phyloP scores from a whole-genome alignment of 1,140 invertebrate genomes.

The Hylyphantes graminicola region DNA sequence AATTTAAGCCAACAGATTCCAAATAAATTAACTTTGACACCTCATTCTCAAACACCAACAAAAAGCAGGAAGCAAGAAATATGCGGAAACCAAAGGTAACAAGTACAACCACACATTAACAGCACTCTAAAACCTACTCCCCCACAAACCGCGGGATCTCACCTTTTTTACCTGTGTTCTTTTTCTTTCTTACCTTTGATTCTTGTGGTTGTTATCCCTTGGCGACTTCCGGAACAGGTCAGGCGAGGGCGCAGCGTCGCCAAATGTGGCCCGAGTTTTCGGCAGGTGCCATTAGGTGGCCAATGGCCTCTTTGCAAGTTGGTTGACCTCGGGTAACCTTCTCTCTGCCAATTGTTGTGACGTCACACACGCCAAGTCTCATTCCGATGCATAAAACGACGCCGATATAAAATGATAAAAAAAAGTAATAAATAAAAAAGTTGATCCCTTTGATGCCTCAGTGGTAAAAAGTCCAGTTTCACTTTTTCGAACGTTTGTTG shows the following conservation, averaged over 20 bases:
- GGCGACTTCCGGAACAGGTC: not conserved
- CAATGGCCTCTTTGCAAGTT: slow-evolving; percentile 55
- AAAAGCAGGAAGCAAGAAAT: too few species aligned
- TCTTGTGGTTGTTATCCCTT: not conserved
- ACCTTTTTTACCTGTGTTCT: not conserved
- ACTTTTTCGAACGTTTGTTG: too few species aligned
- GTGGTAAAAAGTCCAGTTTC: too few species aligned
- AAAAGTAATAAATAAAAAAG: too few species aligned
- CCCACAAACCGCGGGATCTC: slow-evolving; percentile 1
- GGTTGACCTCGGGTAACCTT: slow-evolving; percentile 59
- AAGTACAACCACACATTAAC: not conserved
- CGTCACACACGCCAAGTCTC: slow-evolving; percentile 54
- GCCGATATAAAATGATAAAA: too few species aligned
- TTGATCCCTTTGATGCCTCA: too few species aligned
- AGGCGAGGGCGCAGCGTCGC: slow-evolving; percentile 6
- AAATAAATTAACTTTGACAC: too few species aligned
- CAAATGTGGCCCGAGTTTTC: slow-evolving; percentile 46
- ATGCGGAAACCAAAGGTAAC: not conserved
- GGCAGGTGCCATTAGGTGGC: slow-evolving; percentile 56
- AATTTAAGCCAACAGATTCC: too few species aligned
- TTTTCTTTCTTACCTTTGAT: slow-evolving; percentile 5
- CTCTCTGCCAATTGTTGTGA: slow-evolving; percentile 13
- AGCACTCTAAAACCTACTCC: slow-evolving; percentile 15
- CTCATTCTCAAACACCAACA: too few species aligned
- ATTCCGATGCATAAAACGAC: slow-evolving; percentile 29